These are phyloP conservation scores for Platalea minor DNA, from an alignment of 2,797 vertebrate genomes.

Conservation along the genomic window DNA sequence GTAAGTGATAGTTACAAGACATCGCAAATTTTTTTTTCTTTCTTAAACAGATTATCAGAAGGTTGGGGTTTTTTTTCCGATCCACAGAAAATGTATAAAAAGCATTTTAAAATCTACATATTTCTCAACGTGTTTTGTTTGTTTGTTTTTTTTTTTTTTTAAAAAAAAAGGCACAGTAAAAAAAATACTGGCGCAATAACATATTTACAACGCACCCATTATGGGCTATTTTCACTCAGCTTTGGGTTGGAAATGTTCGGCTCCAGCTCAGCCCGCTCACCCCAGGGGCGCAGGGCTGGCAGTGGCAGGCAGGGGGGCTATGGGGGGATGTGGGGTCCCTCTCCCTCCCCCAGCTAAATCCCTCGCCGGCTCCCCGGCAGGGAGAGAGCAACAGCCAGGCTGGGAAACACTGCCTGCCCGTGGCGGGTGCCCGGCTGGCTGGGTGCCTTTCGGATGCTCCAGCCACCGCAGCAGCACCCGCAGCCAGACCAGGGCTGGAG, in stretches of 20 bases:
- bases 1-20: conserved; percentile 75
- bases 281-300: background rate
- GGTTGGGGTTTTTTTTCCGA: conserved; percentile 71
- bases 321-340: fast-evolving
- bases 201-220: conserved; percentile 91
- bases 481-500: background rate
- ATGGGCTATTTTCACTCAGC: conserved; percentile 84
- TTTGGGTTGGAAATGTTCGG: conserved; percentile 43
- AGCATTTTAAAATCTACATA: conserved; percentile 65
- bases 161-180: conserved; percentile 82
- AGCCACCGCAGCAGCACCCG: background rate
- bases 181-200: conserved; percentile 88
- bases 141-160: too few species aligned
- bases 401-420: background rate
- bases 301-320: background rate
- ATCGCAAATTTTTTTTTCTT: conserved; percentile 52
- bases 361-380: background rate
- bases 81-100: conserved; percentile 80
- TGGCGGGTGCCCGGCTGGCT: fast-evolving
- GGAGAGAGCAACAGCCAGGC: fast-evolving
- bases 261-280: background rate
- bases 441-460: background rate
- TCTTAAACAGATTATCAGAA: conserved; percentile 73
- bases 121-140: background rate
- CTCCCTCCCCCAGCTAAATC: background rate